Conservation (phyloP, 2,888 invertebrate species). For the Pterostichus niger region DNA sequence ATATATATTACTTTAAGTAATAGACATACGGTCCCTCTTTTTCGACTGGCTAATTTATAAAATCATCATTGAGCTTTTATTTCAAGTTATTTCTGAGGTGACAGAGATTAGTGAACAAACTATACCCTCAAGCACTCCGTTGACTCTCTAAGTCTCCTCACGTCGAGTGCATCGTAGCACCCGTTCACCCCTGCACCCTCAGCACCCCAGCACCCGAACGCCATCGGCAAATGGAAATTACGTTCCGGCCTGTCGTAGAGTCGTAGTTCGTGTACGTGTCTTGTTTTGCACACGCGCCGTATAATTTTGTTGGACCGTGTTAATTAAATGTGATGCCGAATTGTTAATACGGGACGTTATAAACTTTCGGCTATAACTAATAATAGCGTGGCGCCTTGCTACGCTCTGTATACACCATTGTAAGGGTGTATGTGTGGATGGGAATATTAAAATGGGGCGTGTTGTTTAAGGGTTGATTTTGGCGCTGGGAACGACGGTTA, state of each 20-base stretch:
- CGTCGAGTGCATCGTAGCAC: conserved; percentile 30
- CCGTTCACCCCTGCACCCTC: not conserved
- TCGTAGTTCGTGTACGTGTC: conserved; percentile 65
- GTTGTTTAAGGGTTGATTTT: conserved; percentile 22
- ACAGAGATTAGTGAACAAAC: not conserved
- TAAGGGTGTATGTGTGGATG: not conserved
- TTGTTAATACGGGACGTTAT: conserved; percentile 61
- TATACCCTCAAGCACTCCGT: not conserved
- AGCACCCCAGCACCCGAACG: not conserved
- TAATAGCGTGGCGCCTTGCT: conserved; percentile 28
- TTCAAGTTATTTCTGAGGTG: not conserved
- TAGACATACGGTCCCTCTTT: too few species aligned
- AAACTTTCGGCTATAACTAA: conserved; percentile 65
- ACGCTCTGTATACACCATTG: not conserved
- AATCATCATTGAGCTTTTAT: too few species aligned
- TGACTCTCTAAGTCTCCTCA: conserved; percentile 27
- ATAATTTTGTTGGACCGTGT: conserved; percentile 65
- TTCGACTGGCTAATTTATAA: too few species aligned
- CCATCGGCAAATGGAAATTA: conserved; percentile 57
- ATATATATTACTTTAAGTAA: too few species aligned
- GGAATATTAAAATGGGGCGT: conserved; percentile 52
- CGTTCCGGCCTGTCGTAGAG: conserved; percentile 22
- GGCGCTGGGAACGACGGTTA: not conserved
- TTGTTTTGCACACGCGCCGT: conserved; percentile 62
- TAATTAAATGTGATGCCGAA: conserved; percentile 66